Percentiles rank a stretch among this genome's conserved stretches.
Conservation (phyloP, 37 sponge, comb jelly and placozoan species). For the Halichondria panicea region DNA sequence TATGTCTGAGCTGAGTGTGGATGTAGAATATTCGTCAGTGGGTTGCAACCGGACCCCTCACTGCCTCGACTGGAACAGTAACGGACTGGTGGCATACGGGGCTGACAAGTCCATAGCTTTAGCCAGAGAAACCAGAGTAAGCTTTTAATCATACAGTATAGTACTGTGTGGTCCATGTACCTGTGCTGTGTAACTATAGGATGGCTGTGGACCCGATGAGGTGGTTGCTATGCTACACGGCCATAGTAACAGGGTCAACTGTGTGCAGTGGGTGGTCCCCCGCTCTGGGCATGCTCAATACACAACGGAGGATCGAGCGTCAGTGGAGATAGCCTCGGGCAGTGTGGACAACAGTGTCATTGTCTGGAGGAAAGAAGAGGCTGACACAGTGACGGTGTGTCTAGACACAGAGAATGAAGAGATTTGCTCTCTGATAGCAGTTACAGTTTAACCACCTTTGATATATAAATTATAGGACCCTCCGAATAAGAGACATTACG, state of each 20-base stretch:
- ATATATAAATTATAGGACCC: too few species aligned
- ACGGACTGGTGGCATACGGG: conserved; percentile 47
- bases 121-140: conserved; percentile 12
- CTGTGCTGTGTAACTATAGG: neutral
- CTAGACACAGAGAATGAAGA: too few species aligned
- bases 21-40: conserved; percentile 53
- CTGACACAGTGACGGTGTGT: too few species aligned
- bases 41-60: conserved; percentile 80
- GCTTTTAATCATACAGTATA: neutral
- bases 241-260: conserved; percentile 74
- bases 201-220: neutral
- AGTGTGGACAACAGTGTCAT: conserved; percentile 57
- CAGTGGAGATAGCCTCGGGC: conserved; percentile 61
- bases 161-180: neutral
- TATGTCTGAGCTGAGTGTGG: too few species aligned
- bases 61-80: conserved; percentile 43
- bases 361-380: conserved; percentile 55
- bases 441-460: too few species aligned
- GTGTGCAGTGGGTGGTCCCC: conserved; percentile 59
- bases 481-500: too few species aligned
- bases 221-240: conserved; percentile 56
- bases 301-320: neutral
- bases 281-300: neutral
- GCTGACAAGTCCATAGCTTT: conserved; percentile 58
- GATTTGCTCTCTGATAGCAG: too few species aligned